Evolutionary conservation across 2,888 invertebrate species (phyloP), one percentile per base, ranked within the genome.

Genomic region (Nezara viridula): DNA sequence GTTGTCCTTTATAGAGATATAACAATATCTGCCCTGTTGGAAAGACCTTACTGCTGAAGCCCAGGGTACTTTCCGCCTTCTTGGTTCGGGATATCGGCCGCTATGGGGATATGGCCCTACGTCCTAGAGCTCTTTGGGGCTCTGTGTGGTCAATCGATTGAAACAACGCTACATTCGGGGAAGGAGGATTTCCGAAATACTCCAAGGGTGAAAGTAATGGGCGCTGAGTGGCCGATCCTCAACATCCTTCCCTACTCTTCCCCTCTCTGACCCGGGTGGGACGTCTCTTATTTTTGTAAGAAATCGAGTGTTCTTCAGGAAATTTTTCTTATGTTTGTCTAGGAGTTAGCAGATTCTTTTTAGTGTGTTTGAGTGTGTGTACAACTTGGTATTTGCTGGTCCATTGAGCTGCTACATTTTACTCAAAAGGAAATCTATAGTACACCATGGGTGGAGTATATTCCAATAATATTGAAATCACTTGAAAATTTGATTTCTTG

Each of bases 201-300:
- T 73, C 32, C 32, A 73, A 37, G 66, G 66, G 66, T 73, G 66
- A 73, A 73, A 73, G 66, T 73, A 73, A 73, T 73, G 66, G 66
- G 16, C 21, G 66, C 7, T 73, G 66, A 73, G 66, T 73, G 66
- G 66, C 32, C 66, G 66, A 73, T 73, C 16, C 66, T 37, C 66
- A 37, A 73, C 19, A 73, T 37, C 66, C 66, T 1, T 37, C 32
- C 32, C 37, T 73, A 32, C 7, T 37, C 66, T 37, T 1, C 66
- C 32, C 32, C 37, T 73, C 66, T 21, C 37, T 73, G 21, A 37
- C 19, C 66, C 66, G 37, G 66, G 66, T 73, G 66, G 66, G 0
- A 21, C 37, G 66, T 73, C 66, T 19, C 66, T 37, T 2, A 19
- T 60, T 60, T 60, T 60, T 60, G 16, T 60, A 27, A 7, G 27